Evolutionary conservation across 2,888 invertebrate genomes (phyloP), one percentile per base, ranked within the genome.

Genomic region (Eustalomyia histrio): DNA sequence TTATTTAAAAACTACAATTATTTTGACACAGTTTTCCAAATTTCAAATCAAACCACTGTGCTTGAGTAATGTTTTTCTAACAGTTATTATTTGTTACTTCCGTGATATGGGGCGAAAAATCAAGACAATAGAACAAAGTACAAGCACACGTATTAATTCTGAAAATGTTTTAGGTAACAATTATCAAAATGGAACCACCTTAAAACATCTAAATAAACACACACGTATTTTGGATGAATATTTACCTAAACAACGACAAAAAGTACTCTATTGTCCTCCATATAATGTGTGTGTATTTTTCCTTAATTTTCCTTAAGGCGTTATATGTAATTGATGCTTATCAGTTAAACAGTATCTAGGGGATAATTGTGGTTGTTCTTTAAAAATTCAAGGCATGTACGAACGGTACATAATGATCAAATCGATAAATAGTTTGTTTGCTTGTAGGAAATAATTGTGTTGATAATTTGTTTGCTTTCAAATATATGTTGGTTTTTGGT

Each of bases 321-420:
- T 73, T 79, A 63, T 55, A 67, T 72, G 76, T 81, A 65, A 76
- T 71, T 61, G 81, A 81, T 81, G 74, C 61, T 71, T 81, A 81
- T 81, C 81, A 67, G 55, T 57, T 21, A 55, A 65, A 18, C n/a
- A 14, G 8, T 16, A 67, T 67, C 67, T 67, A 43, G 35, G 17
- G 64, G 64, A 33, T 64, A 47, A n/a, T n/a, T 47, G 43, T 47
- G 43, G 43, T 47, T 43, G 2, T 35, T 39, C 0, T 7, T n/a
- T 47, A 12, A 39, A 10, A 39, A 47, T 47, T n/a, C 43, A 47
- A 47, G 43, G 43, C 43, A 47, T 47, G n/a, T 47, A 6, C n/a
- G 7, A 29, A 29, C 39, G n/a, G 5, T 47, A n/a, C 5, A n/a
- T 5, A 47, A 47, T n/a, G 43, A 47, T 47, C 43, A 47, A 47